A percentile compares a stretch with the other conserved stretches of the same genome.
These are phyloP conservation scores for Eueides isabella DNA, from an alignment of 1,140 invertebrate species.

Conservation along the genomic window DNA sequence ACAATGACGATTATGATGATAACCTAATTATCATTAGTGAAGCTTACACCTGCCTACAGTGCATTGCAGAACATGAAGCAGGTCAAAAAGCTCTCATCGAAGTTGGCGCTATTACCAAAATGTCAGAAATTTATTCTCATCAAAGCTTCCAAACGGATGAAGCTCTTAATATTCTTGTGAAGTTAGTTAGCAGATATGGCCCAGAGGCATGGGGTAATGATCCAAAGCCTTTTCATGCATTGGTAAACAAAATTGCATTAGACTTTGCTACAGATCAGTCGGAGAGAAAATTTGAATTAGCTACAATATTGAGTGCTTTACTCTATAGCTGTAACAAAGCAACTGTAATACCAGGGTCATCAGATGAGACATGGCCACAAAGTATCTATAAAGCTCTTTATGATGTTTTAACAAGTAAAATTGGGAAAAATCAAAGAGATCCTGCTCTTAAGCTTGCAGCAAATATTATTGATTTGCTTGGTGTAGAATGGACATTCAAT, in stretches of 20 bases:
- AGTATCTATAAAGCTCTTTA: conserved; percentile 89
- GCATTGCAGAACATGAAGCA: conserved; percentile 87
- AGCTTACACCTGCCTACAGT: conserved; percentile 91
- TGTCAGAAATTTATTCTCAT: conserved; percentile 92
- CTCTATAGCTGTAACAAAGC: conserved; percentile 88
- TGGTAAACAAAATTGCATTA: conserved; percentile 92
- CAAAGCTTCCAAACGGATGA: conserved; percentile 94
- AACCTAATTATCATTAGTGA: conserved; percentile 94
- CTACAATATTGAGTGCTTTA: conserved; percentile 88
- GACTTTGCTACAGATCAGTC: conserved; percentile 94
- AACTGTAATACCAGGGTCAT: conserved; percentile 83
- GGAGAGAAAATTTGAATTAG: conserved; percentile 94
- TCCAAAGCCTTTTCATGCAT: conserved; percentile 88
- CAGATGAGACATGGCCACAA: conserved; percentile 89
- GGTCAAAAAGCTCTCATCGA: conserved; percentile 90
- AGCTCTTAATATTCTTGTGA: conserved; percentile 90
- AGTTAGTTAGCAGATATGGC: conserved; percentile 87
- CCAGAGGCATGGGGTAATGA: conserved; percentile 88
- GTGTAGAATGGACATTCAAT: conserved; percentile 91
- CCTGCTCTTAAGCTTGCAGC: conserved; percentile 92
- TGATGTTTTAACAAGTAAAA: conserved; percentile 93
- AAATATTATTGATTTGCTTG: conserved; percentile 90
- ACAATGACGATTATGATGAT: conserved; percentile 91
- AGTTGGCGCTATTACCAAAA: conserved; percentile 89
- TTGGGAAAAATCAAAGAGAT: conserved; percentile 93